These are phyloP conservation scores for Narcine bancroftii DNA, from an alignment of 2,113 vertebrate genomes.

Conservation along the genomic window DNA sequence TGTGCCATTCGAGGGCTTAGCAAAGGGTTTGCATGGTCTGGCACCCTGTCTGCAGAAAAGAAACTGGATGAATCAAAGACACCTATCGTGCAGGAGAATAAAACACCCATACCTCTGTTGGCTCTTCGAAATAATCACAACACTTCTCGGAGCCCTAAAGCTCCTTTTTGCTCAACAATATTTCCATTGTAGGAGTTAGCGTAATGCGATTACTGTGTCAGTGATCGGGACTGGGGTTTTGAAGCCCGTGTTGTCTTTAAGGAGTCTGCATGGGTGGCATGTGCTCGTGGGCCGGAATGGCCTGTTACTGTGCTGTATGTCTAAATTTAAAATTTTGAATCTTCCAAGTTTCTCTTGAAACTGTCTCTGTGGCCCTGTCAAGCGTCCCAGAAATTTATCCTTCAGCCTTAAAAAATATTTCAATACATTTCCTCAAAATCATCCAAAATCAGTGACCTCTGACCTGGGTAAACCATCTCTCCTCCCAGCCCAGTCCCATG, in stretches of 20 bases:
- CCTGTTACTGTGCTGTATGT: too few relatives aligned
- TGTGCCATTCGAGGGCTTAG: too few relatives aligned
- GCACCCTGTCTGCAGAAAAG: too few relatives aligned
- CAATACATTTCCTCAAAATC: background rate
- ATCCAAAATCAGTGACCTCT: background rate
- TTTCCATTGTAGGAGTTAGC: too few relatives aligned
- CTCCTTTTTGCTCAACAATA: background rate
- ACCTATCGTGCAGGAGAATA: background rate
- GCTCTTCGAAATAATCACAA: background rate
- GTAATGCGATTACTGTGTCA: too few relatives aligned
- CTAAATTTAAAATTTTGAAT: too few relatives aligned
- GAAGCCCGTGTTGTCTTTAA: too few relatives aligned
- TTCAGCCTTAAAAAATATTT: background rate
- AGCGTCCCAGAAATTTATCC: background rate
- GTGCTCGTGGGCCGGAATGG: too few relatives aligned
- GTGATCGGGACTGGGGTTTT: too few relatives aligned
- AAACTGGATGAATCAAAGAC: background rate
- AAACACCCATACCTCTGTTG: background rate
- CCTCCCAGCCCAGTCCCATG: background rate
- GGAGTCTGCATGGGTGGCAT: too few relatives aligned
- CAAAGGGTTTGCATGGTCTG: too few relatives aligned
- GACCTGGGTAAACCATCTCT: background rate
- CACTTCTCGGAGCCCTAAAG: background rate
- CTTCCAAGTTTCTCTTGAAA: background rate
- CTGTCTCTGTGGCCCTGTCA: background rate